Evolutionary conservation across 1,140 invertebrate species (phyloP), one percentile per base, ranked within the genome.

Genomic region (Drosophila chauvacae): DNA sequence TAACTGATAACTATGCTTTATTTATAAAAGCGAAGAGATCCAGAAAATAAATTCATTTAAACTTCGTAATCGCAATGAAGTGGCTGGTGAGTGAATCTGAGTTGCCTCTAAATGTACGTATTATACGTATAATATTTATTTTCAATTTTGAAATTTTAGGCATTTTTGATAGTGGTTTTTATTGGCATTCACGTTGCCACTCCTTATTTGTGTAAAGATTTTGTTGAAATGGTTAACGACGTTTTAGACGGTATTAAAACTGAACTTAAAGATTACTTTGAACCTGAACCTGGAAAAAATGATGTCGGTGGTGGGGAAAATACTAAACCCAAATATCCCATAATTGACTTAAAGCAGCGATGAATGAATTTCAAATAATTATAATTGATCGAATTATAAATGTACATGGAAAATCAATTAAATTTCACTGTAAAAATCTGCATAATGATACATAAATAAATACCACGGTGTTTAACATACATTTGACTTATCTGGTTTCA

Each of bases 191-290:
- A 53, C n/a, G 3, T 50, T n/a, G 16, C 26, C 16, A 28, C 47
- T 50, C 23, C 47, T 48, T 9, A 4, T 48, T 2, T 1, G 1
- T 16, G 20, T 14, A 0, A 14, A 26, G 3, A 7, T 4, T 0
- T 16, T 26, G 0, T 4, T 47, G 2, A 6, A 0, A 9, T 47
- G 0, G 0, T 3, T 4, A 1, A 3, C 0, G 13, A 3, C 13
- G 7, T 47, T 0, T 9, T 47, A 1, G 7, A 7, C 3, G 45
- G 13, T 26, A 18, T 18, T 26, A 1, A 3, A 23, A 10, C 0
- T 14, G 20, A 11, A 23, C 3, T 23, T 7, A 0, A 47, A 26
- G 14, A 47, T 7, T 26, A 47, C 20, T 1, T 13, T 7, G 0
- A 45, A 18, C 9, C n/a, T 7, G 3, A 47, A 23, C 7, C 20